Base-by-base conservation (phyloP, 2,888 invertebrate genomes). In the Oegoconia quadripuncta region DNA sequence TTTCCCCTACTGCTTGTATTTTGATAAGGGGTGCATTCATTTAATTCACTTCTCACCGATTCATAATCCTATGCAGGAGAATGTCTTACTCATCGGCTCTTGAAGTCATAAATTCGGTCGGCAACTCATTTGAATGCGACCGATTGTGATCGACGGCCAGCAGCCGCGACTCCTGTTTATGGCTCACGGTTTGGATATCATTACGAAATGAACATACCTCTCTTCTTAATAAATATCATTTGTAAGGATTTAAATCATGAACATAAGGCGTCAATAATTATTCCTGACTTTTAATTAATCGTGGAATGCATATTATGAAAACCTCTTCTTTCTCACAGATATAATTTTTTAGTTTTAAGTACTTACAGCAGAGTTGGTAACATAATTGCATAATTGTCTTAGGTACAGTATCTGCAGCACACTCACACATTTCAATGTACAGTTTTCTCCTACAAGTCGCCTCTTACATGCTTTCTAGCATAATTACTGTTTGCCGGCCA, bases 71-170 rank as follows among this genome's bases (percentile, higher is more conserved):
- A 53, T 42, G 17, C 42, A 17, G 11, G 35, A 15, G 52, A 71
- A 80, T 62, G 77, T 80, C 81, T 82, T 66, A 82, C 79, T 83
- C 81, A 75, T 75, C 73, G 73, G 43, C 48, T 46, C 44, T 48
- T 49, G 58, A 44, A 63, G 65, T 78, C 80, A 81, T 84, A 84
- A 84, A 84, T 84, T 74, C 61, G 70, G 61, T 42, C 47, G 46
- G 56, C 55, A 57, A 62, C 79, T 83, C 83, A 84, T 84, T 84
- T 81, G 74, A 81, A 84, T 83, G 72, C 72, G 68, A 49, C 59
- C 74, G 83, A 84, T 84, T 81, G 81, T 81, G 84, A 84, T 84
- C 84, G 77, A 80, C 71, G 63, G 48, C 37, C 46, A 59, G 71
- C 74, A 72, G 72, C 57, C 54, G 67, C 57, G 62, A 59, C 50